Percentiles rank a stretch among this genome's conserved stretches.
These are phyloP conservation scores for Drosophila sucinea DNA, from an alignment of 1,140 invertebrate genomes.

Conservation along the genomic window DNA sequence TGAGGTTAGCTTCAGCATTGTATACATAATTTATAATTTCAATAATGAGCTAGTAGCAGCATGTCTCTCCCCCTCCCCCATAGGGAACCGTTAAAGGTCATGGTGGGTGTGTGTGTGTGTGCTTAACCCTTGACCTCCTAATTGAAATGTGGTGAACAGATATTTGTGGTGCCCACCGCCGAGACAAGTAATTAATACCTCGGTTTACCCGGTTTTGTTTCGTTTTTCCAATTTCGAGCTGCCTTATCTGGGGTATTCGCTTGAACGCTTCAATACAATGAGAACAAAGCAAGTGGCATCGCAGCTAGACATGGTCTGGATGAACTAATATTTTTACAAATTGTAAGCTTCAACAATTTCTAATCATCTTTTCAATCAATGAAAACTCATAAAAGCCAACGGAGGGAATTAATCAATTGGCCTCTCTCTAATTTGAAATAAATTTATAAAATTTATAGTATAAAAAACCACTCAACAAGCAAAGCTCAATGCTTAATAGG, in stretches of 20 bases:
- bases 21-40: constrained; percentile 69
- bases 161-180: not conserved
- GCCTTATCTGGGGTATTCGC: constrained; percentile 2
- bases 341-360: not conserved
- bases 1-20: constrained; percentile 8
- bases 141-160: not conserved
- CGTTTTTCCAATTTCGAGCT: constrained; percentile 24
- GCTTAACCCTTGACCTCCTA: constrained; percentile 66
- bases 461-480: too few relatives aligned
- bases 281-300: not conserved
- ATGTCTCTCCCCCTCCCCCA: too few relatives aligned
- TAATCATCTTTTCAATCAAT: not conserved
- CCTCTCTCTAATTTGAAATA: not conserved
- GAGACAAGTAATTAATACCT: constrained; percentile 52
- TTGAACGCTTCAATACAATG: constrained; percentile 22
- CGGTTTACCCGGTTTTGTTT: constrained; percentile 12
- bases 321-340: not conserved
- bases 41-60: constrained; percentile 48
- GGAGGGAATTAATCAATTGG: not conserved
- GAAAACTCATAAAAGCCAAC: not conserved
- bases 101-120: not conserved
- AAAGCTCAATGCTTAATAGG: too few relatives aligned
- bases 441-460: too few relatives aligned
- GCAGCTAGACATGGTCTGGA: not conserved
- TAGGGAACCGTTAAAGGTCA: too few relatives aligned